Base-by-base conservation (phyloP, 2,113 vertebrate genomes). In the Delphinapterus leucas region DNA sequence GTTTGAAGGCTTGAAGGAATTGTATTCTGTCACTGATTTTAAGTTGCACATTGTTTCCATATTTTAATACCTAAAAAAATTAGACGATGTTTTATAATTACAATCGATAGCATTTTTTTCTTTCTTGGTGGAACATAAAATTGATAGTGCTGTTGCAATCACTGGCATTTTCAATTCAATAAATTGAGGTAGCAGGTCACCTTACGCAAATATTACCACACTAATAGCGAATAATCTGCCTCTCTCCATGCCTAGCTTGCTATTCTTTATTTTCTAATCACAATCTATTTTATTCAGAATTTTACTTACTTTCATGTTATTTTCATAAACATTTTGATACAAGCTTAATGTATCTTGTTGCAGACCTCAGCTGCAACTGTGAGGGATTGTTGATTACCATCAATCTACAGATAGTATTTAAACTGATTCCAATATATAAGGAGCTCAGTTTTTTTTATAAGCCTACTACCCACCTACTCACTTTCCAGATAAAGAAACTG, bases 371-470 rank as follows among this genome's bases (percentile, higher is more conserved):
- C 41, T 76, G 47, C 36, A 88, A 14, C 70, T 84, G 2, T 73
- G 63, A 71, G 21, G 4, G 26, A 80, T 15, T 63, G 71, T n/a
- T 63, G 41, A 70, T 85, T 70, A 36, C 23, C 44, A 44, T 86
- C 36, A 49, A 21, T 94, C 25, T 65, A 88, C 1, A 25, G 25
- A 9, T 82, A 84, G 95, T 97, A 96, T 95, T 96, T 88, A 96
- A 95, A 26, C 5, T 90, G 94, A 97, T 93, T 76, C 74, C 13
- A 92, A 96, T 90, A 93, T 76, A 79, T 96, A 90, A 89, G 20
- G 2, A 80, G 14, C n/a, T 33, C 3, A 47, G 4, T 36, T 90
- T 81, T 86, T 86, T 70, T 85, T 55, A 70, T 68, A n/a, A 63
- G n/a, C 33, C 26, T 93, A 67, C 18, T 55, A 44, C 18, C 18